Evolutionary conservation across 2,888 invertebrate species (phyloP), one percentile per base, ranked within the genome.

Genomic region (Drosophila pseudotakahashii): DNA sequence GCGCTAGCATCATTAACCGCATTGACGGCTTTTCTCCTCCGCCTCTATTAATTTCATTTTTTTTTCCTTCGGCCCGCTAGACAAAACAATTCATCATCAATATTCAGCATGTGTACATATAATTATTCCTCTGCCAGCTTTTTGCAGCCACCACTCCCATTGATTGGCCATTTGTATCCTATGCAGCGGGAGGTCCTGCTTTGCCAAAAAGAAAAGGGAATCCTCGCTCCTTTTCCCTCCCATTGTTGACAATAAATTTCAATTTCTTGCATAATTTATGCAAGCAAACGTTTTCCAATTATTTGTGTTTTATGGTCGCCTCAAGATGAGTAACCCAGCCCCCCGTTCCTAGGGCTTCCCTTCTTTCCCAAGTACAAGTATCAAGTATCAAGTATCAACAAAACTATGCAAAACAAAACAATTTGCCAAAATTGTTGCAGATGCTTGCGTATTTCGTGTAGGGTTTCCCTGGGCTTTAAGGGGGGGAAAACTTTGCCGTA

Each of bases 191-290:
- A 34, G 47, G 19, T 30, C 51, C 30, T 23, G 10, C 45, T n/a
- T n/a, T 10, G 1, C 32, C 10, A 11, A 48, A 42, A 11, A 42
- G 19, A 16, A 16, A 42, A 14, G 9, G 14, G 10, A 41, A 11
- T 37, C 41, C 41, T 16, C 13, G 10, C n/a, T 14, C 47, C 26
- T 9, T 44, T 14, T 30, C 16, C 36, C 32, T 26, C 34, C 16
- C 48, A 30, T 62, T 54, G 54, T 61, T 58, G 59, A 60, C 64
- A 52, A 81, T 86, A 50, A 86, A 86, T 81, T 80, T 76, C 78
- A 74, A 81, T 81, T 64, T 76, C 50, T 10, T 42, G 62, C 70
- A 68, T 83, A 86, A 81, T 86, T 81, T 83, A 86, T 80, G 86
- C 83, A 68, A 11, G 67, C 57, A 54, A 80, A 83, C 74, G 80